Conservation (phyloP, 2,113 vertebrate genomes). For the Leptocoma aspasia region DNA sequence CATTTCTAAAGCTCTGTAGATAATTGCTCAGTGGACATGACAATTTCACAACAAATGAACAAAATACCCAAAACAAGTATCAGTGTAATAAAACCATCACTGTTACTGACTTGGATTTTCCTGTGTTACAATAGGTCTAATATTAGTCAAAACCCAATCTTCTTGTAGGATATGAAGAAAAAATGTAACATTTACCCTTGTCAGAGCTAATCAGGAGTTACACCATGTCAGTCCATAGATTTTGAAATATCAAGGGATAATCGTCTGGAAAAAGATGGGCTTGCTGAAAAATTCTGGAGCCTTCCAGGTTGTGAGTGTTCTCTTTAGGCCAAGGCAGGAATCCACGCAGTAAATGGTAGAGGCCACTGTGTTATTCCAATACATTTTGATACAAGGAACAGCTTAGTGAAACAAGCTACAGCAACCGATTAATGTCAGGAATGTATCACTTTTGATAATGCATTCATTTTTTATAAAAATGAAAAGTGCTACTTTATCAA, state of each 20-base stretch:
- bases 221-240: background rate
- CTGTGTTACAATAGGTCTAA: background rate
- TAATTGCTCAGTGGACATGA: background rate
- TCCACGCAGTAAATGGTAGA: background rate
- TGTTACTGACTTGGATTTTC: background rate
- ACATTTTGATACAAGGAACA: background rate
- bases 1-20: background rate
- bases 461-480: background rate
- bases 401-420: background rate
- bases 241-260: background rate
- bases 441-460: background rate
- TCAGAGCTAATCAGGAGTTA: background rate
- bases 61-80: background rate
- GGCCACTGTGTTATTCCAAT: background rate
- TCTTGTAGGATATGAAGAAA: background rate
- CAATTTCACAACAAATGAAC: background rate
- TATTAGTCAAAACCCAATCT: background rate
- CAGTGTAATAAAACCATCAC: background rate
- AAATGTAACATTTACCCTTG: background rate
- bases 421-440: background rate
- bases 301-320: fast-evolving
- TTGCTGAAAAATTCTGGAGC: background rate
- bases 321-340: background rate
- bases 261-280: background rate
- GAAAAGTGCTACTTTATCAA: background rate